Base-by-base conservation (phyloP, 2,113 vertebrate species). In the Aepyceros melampus region DNA sequence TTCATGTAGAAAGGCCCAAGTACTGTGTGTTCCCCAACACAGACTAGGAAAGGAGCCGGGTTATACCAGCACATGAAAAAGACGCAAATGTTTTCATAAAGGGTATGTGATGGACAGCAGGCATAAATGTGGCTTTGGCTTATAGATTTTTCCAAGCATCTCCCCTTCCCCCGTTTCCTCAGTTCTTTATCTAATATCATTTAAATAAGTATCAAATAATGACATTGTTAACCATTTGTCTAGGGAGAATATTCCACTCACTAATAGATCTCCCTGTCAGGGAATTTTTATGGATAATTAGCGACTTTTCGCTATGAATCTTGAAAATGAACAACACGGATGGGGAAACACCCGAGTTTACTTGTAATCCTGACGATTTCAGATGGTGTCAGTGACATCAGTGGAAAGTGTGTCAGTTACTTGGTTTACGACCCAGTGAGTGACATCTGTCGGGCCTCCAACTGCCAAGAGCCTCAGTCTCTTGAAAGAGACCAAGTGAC, bases 341-440 rank as follows among this genome's bases (percentile, higher is more conserved):
- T 4, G 71, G 71, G 11, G 43, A 85, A 58, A 31, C 4, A 1
- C 33, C 40, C 2, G 1, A 4, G 16, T 47, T 40, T 47, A 15
- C 67, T 55, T 58, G 91, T 89, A 55, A 19, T 55, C 76, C 33
- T 45, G 43, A 9, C 14, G 29, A 49, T 14, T 1, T 40, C 47
- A 51, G n/a, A 16, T 1, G 17, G 11, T 33, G 29, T 31, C 0
- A 4, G 21, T 0, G 16, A 33, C 4, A 0, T 9, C 8, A 16
- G 12, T 9, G 2, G 31, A 36, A 49, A 31, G 36, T 19, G 17
- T 27, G 10, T 21, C 56, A 5, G n/a, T 36, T 55, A n/a, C 51
- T 31, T 5, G 49, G 45, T 78, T 55, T 49, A 12, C 43, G 4
- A 1, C 4, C n/a, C 53, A 51, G 15, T 31, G 51, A 43, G 21